Conservation (phyloP, 2,888 invertebrate species). For the Lordiphosa fenestrarum region DNA sequence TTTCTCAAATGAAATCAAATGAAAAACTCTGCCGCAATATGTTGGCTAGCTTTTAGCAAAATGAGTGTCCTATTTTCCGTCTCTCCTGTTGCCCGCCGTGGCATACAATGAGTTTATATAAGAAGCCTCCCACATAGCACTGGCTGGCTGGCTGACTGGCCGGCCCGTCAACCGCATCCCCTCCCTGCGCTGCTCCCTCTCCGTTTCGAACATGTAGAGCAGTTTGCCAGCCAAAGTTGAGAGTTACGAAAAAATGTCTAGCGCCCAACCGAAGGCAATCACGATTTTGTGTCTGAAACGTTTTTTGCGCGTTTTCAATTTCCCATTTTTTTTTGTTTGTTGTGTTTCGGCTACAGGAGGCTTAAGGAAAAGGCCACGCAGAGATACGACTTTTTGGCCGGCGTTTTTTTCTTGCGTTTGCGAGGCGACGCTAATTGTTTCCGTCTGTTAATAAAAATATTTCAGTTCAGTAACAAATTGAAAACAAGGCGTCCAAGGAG, state of each 20-base stretch:
- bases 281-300: slow-evolving; percentile 69
- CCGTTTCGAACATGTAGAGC: slow-evolving; percentile 48
- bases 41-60: too few species aligned
- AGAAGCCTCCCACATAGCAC: slow-evolving; percentile 32
- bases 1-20: too few species aligned
- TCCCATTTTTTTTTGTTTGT: slow-evolving; percentile 49
- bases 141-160: slow-evolving; percentile 4
- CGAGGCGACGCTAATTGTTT: slow-evolving; percentile 75
- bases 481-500: slow-evolving; percentile 46
- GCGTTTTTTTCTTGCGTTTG: slow-evolving; percentile 26
- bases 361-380: slow-evolving; percentile 60
- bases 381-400: slow-evolving; percentile 49
- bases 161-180: slow-evolving; percentile 12
- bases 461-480: slow-evolving; percentile 72
- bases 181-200: slow-evolving; percentile 9
- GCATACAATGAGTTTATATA: slow-evolving; percentile 22
- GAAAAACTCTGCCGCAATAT: too few species aligned
- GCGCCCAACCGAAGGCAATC: slow-evolving; percentile 71
- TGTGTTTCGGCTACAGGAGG: slow-evolving; percentile 7
- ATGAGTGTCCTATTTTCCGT: not conserved
- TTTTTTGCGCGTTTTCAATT: slow-evolving; percentile 70
- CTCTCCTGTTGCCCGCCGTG: not conserved
- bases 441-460: slow-evolving; percentile 77
- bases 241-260: slow-evolving; percentile 43
- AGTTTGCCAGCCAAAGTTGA: slow-evolving; percentile 23